Evolutionary conservation across 2,888 invertebrate genomes (phyloP).

Genomic region (Auanema sp.): DNA sequence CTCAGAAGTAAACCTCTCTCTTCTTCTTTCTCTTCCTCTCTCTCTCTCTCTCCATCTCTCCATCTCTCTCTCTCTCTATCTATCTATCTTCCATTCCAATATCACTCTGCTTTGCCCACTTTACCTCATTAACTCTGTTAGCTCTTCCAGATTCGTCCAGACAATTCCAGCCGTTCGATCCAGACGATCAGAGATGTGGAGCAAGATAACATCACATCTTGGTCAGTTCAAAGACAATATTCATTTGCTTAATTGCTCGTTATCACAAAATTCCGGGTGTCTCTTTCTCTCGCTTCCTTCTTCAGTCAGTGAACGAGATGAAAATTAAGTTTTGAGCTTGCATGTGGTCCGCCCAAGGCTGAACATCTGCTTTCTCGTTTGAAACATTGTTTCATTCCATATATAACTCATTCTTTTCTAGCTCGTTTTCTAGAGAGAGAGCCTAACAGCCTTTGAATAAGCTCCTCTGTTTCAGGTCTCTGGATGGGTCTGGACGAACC

Average conservation of each 20-base stretch:
- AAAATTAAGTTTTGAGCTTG: no score
- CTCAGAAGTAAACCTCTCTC: no score
- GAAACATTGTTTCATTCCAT: neutral
- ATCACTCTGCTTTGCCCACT: neutral
- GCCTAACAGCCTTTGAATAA: neutral
- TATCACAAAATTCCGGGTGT: neutral
- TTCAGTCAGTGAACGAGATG: neutral
- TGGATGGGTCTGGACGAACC: slow-evolving; percentile 55
- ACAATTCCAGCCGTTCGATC: neutral
- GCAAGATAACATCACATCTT: slow-evolving; percentile 59
- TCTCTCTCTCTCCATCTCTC: slow-evolving; percentile 3
- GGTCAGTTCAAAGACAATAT: slow-evolving; percentile 30
- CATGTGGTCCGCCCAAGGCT: no score
- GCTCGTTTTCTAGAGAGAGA: no score
- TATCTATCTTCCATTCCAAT: slow-evolving; percentile 4
- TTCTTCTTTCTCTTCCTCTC: slow-evolving; percentile 2
- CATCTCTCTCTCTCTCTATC: slow-evolving; percentile 1
- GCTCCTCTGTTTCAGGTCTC: slow-evolving; percentile 30
- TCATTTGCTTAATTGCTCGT: neutral
- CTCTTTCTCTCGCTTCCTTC: slow-evolving; percentile 3
- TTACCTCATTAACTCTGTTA: slow-evolving; percentile 7
- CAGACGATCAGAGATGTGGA: slow-evolving; percentile 44
- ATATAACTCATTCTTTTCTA: neutral
- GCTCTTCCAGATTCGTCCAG: slow-evolving; percentile 1
- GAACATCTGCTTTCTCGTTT: no score